Evolutionary conservation across 1,140 invertebrate species (phyloP).

Genomic region (Anagrus nilaparvatae): DNA sequence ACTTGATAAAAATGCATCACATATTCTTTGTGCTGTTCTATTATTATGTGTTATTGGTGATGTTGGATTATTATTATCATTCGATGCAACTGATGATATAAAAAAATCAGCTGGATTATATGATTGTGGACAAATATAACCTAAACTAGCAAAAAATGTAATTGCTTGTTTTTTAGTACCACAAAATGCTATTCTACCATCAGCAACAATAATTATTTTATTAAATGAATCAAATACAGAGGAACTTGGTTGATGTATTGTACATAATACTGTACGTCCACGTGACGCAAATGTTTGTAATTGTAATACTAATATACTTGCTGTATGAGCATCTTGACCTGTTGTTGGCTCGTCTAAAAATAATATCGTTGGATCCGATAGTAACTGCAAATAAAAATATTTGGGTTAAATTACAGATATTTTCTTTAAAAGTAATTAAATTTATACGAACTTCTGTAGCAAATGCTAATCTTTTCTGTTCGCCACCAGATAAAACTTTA

Average conservation of each 20-base stretch:
- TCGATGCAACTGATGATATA: conserved; percentile 72
- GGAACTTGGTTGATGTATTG: conserved; percentile 95
- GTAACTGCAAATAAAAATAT: conserved; percentile 51
- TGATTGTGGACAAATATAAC: conserved; percentile 66
- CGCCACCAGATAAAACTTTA: conserved; percentile 88
- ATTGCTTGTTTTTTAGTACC: conserved; percentile 65
- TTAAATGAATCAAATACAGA: conserved; percentile 84
- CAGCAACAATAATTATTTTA: conserved; percentile 73
- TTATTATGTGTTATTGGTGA: conserved; percentile 49
- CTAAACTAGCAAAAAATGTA: conserved; percentile 71
- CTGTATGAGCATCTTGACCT: conserved; percentile 86
- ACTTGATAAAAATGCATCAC: conserved; percentile 67
- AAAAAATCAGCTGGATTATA: conserved; percentile 92
- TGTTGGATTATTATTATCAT: conserved; percentile 50
- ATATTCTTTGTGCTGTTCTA: conserved; percentile 57
- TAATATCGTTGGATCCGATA: conserved; percentile 85
- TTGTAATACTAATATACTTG: conserved; percentile 72
- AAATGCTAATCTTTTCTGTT: conserved; percentile 85
- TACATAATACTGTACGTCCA: conserved; percentile 84
- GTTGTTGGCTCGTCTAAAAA: conserved; percentile 97
- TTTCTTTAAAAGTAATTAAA: background rate
- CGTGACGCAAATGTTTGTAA: conserved; percentile 53
- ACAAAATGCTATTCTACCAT: conserved; percentile 81
- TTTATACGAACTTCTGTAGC: conserved; percentile 66
- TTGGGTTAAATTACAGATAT: background rate